Conservation (phyloP, 2,113 vertebrate species). For the Conger conger region DNA sequence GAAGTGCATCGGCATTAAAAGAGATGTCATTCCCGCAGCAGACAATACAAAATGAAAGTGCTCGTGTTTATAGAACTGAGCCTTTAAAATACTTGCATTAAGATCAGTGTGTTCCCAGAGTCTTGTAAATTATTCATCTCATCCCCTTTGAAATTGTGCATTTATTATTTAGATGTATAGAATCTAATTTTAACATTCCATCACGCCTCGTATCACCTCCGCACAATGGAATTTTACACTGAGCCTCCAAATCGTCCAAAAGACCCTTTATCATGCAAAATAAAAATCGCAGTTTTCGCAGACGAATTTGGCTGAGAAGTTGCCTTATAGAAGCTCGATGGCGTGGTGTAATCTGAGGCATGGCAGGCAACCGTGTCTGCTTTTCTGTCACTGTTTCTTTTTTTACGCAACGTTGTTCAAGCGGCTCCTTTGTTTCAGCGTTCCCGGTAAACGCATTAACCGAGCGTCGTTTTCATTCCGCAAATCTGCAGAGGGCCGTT, state of each 20-base stretch:
- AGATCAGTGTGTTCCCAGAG: constrained; percentile 44
- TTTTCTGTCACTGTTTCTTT: background rate
- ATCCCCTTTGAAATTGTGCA: constrained; percentile 44
- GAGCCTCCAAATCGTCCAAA: background rate
- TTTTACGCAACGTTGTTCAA: background rate
- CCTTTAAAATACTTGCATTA: constrained; percentile 43
- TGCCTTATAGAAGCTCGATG: constrained; percentile 10
- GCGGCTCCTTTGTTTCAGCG: constrained; percentile 4
- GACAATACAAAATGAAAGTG: constrained; percentile 24
- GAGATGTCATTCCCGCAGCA: background rate
- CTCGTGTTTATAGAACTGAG: constrained; percentile 22
- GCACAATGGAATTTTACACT: constrained; percentile 1
- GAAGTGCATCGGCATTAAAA: background rate
- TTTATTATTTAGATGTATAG: constrained; percentile 53
- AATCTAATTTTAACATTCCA: constrained; percentile 46
- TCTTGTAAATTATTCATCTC: constrained; percentile 46
- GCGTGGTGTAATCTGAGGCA: constrained; percentile 2
- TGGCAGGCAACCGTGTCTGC: background rate
- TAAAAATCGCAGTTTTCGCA: constrained; percentile 30
- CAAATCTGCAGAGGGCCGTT: constrained; percentile 44
- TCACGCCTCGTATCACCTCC: constrained; percentile 7
- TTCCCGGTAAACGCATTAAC: background rate
- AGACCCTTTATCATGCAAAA: constrained; percentile 13
- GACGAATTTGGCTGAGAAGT: constrained; percentile 39
- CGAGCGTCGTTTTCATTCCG: constrained; percentile 23